A percentile compares a stretch with the other conserved stretches of the same genome.
Conservation (phyloP, 2,888 invertebrate species). For the Pachliopta kotzebuea region DNA sequence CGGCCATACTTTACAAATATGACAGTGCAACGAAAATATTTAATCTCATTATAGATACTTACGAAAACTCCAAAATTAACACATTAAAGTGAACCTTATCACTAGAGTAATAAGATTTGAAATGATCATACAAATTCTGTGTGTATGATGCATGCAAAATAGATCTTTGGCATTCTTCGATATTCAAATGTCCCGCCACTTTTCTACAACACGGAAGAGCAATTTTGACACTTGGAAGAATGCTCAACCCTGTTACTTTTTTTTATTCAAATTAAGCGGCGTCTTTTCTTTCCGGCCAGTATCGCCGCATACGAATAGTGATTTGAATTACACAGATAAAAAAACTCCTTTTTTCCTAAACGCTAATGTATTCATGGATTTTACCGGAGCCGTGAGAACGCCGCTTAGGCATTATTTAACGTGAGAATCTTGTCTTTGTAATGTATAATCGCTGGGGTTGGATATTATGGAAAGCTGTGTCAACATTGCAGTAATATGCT, state of each 20-base stretch:
- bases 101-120: slow-evolving; percentile 54
- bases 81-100: slow-evolving; percentile 4
- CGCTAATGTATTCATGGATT: slow-evolving; percentile 68
- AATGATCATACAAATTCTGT: slow-evolving; percentile 38
- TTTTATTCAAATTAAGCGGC: slow-evolving; percentile 69
- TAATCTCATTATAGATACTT: slow-evolving; percentile 74
- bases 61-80: slow-evolving; percentile 42
- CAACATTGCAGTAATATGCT: slow-evolving; percentile 71
- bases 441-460: slow-evolving; percentile 68
- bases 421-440: slow-evolving; percentile 60
- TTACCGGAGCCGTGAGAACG: slow-evolving; percentile 56
- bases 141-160: slow-evolving; percentile 68
- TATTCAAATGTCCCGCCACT: slow-evolving; percentile 72
- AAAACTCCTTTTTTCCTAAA: slow-evolving; percentile 54
- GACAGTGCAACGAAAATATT: slow-evolving; percentile 75
- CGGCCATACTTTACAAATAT: slow-evolving; percentile 62
- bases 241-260: slow-evolving; percentile 68
- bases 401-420: slow-evolving; percentile 49
- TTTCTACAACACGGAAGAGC: slow-evolving; percentile 67
- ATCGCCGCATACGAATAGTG: slow-evolving; percentile 39
- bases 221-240: slow-evolving; percentile 79
- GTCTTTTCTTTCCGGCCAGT: slow-evolving; percentile 57
- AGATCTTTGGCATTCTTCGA: slow-evolving; percentile 60
- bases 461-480: slow-evolving; percentile 72
- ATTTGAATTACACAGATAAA: slow-evolving; percentile 60